Percentiles rank a stretch among this genome's conserved stretches.
These are phyloP conservation scores for Brachionus angularis DNA, from an alignment of 1,140 invertebrate genomes.

Conservation along the genomic window DNA sequence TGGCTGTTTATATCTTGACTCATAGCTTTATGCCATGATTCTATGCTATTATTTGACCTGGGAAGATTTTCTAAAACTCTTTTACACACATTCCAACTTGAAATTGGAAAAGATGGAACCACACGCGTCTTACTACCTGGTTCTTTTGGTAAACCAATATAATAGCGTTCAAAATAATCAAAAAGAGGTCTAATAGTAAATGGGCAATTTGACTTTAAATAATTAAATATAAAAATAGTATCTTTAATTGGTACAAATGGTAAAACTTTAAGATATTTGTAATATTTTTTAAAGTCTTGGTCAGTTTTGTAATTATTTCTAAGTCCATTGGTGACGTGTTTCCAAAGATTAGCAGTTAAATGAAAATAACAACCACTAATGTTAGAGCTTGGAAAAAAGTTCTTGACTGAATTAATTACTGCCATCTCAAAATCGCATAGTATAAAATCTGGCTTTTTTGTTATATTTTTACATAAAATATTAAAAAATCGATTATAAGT, in stretches of 20 bases:
- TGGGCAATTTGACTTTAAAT: not conserved
- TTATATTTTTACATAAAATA: not conserved
- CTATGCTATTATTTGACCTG: not conserved
- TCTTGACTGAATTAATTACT: not conserved
- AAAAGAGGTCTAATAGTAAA: not conserved
- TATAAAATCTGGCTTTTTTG: not conserved
- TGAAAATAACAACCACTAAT: not conserved
- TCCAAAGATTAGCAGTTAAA: not conserved
- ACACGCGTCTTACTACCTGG: not conserved
- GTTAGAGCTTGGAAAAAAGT: not conserved
- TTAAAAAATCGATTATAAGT: not conserved
- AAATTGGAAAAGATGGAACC: not conserved
- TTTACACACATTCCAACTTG: not conserved
- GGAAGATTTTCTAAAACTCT: not conserved
- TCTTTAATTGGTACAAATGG: not conserved
- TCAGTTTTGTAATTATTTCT: not conserved
- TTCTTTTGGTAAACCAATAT: not conserved
- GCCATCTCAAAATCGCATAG: not conserved
- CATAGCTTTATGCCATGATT: not conserved
- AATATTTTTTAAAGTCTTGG: not conserved
- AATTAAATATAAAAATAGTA: not conserved
- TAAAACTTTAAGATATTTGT: not conserved
- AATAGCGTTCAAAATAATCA: not conserved
- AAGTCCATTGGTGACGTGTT: not conserved
- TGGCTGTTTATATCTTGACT: not conserved